These are phyloP conservation scores for Myiopsitta monachus DNA, from an alignment of 2,113 vertebrate species.

Conservation along the genomic window DNA sequence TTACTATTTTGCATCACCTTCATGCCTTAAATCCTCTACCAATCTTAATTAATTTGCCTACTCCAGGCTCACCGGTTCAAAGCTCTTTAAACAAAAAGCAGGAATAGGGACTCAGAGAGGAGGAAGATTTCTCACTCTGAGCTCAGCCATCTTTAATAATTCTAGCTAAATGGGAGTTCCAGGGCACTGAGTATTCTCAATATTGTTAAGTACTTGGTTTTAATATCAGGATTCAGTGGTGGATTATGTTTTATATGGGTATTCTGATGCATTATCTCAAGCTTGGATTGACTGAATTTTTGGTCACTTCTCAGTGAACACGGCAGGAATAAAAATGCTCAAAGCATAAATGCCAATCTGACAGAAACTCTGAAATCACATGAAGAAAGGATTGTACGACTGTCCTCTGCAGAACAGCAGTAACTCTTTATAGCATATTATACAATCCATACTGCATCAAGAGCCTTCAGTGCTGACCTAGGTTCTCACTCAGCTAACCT, in stretches of 20 bases:
- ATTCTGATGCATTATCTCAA: neutral
- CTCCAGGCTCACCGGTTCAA: neutral
- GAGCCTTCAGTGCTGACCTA: neutral
- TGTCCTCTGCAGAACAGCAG: neutral
- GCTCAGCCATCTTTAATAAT: neutral
- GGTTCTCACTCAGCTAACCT: neutral
- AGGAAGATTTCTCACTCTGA: neutral
- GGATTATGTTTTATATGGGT: neutral
- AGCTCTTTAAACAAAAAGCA: neutral
- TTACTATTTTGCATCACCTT: neutral
- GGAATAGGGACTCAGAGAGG: neutral
- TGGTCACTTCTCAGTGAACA: neutral
- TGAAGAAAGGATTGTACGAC: neutral
- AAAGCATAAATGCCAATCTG: neutral
- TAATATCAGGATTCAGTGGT: neutral
- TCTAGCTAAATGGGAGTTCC: neutral
- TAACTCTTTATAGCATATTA: neutral
- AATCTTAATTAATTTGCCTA: neutral
- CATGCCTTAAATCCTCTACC: neutral
- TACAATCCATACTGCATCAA: rapidly evolving
- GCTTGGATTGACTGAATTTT: neutral
- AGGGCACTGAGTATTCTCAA: neutral
- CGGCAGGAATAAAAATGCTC: rapidly evolving
- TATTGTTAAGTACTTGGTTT: neutral
- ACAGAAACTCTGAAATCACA: neutral